Percentiles rank a stretch among this genome's conserved stretches.
These are phyloP conservation scores for Gastracanthus pulcherrimus DNA, from an alignment of 2,888 invertebrate species.

Conservation along the genomic window DNA sequence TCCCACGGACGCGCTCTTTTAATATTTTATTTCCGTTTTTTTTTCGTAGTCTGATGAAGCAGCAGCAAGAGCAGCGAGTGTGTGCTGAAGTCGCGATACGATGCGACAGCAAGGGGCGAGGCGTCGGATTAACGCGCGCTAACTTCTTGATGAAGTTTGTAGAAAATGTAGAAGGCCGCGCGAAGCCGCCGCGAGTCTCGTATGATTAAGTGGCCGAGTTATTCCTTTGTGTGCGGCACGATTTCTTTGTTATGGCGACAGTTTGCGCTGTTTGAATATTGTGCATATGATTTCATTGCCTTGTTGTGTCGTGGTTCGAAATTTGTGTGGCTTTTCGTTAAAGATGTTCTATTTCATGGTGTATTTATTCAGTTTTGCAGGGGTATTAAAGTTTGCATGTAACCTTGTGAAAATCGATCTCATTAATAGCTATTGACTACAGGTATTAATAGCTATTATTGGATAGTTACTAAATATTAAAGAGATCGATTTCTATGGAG, in stretches of 20 bases:
- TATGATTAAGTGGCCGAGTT: slow-evolving; percentile 40
- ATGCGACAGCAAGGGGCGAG: not conserved
- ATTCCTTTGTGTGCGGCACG: slow-evolving; percentile 29
- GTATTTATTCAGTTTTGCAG: no score
- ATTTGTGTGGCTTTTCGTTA: no score
- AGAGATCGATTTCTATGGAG: no score
- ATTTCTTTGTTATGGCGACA: slow-evolving; percentile 29
- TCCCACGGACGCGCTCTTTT: not conserved
- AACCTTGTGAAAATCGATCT: no score
- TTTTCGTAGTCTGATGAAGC: slow-evolving; percentile 6
- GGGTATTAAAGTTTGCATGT: no score
- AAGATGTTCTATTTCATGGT: no score
- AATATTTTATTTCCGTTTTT: not conserved
- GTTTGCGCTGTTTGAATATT: no score
- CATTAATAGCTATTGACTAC: no score
- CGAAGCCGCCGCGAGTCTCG: slow-evolving; percentile 23
- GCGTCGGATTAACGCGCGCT: slow-evolving; percentile 38
- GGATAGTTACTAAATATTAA: no score
- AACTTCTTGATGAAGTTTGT: slow-evolving; percentile 49
- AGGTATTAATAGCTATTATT: no score
- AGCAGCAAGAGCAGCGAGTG: not conserved
- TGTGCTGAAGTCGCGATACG: slow-evolving; percentile 20
- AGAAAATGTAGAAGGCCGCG: slow-evolving; percentile 37
- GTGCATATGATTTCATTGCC: no score
- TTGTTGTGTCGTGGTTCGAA: no score